Evolutionary conservation across 2,888 invertebrate species (phyloP).

Genomic region (Ligdia adustata): DNA sequence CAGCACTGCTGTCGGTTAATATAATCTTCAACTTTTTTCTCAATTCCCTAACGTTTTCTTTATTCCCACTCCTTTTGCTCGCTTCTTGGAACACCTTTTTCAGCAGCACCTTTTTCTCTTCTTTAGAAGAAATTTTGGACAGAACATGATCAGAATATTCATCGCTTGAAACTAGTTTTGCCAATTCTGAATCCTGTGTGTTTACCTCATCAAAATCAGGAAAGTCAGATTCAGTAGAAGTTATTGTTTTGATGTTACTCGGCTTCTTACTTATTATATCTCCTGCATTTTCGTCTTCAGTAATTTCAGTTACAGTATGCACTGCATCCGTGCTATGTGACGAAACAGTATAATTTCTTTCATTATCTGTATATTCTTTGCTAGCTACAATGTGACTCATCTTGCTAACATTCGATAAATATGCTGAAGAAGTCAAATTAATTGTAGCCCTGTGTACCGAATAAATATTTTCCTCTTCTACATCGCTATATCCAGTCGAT

Average conservation of each 20-base stretch:
- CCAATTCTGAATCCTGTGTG: constrained; percentile 31
- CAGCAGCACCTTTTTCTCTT: constrained; percentile 56
- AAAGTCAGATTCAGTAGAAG: constrained; percentile 27
- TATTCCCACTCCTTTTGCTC: constrained; percentile 46
- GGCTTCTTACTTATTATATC: constrained; percentile 23
- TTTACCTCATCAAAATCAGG: constrained; percentile 31
- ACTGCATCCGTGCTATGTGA: constrained; percentile 30
- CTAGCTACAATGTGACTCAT: constrained; percentile 20
- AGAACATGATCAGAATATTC: constrained; percentile 26
- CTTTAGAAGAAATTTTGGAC: constrained; percentile 41
- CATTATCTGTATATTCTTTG: constrained; percentile 25
- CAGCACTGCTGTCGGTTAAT: constrained; percentile 59
- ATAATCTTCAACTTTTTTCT: constrained; percentile 55
- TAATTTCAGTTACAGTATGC: constrained; percentile 26
- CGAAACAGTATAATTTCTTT: constrained; percentile 26
- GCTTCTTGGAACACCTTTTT: constrained; percentile 57
- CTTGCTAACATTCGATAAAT: constrained; percentile 36
- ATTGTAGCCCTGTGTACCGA: constrained; percentile 57
- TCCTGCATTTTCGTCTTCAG: constrained; percentile 22
- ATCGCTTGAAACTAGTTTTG: constrained; percentile 35
- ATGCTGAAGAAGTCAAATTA: constrained; percentile 48
- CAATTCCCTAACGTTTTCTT: constrained; percentile 48
- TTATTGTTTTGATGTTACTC: constrained; percentile 22
- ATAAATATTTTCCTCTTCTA: constrained; percentile 43
- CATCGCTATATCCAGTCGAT: constrained; percentile 59